Conservation (phyloP, 2,888 invertebrate genomes). For the Coenonympha glycerion region DNA sequence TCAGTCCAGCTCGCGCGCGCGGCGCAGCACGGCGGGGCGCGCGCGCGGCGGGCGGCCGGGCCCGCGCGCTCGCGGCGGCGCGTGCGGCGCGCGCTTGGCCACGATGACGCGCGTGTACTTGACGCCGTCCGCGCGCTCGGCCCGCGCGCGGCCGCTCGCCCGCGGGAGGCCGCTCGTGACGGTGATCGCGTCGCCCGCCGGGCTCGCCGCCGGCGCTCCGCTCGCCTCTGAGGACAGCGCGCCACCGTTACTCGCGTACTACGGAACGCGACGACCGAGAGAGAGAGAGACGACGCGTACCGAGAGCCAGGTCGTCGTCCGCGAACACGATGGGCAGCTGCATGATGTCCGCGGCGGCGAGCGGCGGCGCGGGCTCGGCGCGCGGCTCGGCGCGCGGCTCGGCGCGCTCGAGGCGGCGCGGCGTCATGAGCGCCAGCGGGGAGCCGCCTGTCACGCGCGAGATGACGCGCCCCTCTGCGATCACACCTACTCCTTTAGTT, state of each 20-base stretch:
- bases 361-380: constrained; percentile 24
- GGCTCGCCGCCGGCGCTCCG: neutral
- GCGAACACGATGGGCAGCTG: constrained; percentile 79
- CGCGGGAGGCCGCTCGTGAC: constrained; percentile 16
- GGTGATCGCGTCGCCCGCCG: neutral
- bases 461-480: constrained; percentile 45
- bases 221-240: neutral
- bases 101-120: constrained; percentile 36
- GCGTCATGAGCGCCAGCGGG: constrained; percentile 43
- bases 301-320: constrained; percentile 56
- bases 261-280: neutral
- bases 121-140: constrained; percentile 10
- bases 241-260: neutral
- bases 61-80: neutral
- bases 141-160: constrained; percentile 2
- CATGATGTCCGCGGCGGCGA: constrained; percentile 66
- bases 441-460: constrained; percentile 45
- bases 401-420: constrained; percentile 34
- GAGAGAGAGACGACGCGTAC: neutral
- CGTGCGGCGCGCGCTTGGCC: constrained; percentile 22
- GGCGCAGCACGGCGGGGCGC: neutral
- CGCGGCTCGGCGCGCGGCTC: constrained; percentile 28
- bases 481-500: too few species aligned
- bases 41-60: neutral
- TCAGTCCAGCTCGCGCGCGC: neutral